Evolutionary conservation across 2,113 vertebrate species (phyloP).

Genomic region (Epinephelus cyanopodus): DNA sequence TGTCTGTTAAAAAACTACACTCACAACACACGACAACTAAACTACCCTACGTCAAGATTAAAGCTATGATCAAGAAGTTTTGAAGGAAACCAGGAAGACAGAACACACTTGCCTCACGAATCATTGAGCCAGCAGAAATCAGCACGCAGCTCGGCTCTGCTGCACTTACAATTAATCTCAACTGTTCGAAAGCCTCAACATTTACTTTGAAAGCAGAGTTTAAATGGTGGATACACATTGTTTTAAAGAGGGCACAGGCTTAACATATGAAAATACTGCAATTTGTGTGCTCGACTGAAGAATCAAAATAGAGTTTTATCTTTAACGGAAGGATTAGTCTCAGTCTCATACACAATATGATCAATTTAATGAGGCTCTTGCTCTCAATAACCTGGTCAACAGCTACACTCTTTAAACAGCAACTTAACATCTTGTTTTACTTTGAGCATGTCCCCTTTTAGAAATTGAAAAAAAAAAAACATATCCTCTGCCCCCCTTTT

Average conservation of each 20-base stretch:
- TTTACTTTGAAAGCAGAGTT: conserved; percentile 27
- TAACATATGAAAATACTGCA: conserved; percentile 10
- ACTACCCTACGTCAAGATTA: conserved; percentile 40
- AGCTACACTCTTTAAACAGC: not conserved
- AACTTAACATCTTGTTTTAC: not conserved
- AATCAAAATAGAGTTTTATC: not conserved
- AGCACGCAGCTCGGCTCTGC: not conserved
- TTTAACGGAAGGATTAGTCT: not conserved
- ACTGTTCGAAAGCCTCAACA: not conserved
- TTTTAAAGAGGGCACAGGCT: not conserved
- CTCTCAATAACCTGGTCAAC: not conserved
- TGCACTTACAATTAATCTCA: conserved; percentile 6
- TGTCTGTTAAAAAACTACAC: conserved; percentile 34
- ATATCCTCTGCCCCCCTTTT: not conserved
- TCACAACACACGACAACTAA: conserved; percentile 24
- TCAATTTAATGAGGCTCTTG: not conserved
- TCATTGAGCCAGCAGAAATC: conserved; percentile 4
- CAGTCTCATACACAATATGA: not conserved
- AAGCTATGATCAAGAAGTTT: conserved; percentile 57
- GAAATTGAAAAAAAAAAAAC: not conserved
- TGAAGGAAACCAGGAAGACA: conserved; percentile 39
- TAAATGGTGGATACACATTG: not conserved
- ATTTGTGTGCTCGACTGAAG: not conserved
- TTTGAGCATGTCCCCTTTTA: not conserved
- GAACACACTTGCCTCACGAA: conserved; percentile 11